Conservation (phyloP, 1,140 invertebrate genomes). For the Hypsibius dujardini region DNA sequence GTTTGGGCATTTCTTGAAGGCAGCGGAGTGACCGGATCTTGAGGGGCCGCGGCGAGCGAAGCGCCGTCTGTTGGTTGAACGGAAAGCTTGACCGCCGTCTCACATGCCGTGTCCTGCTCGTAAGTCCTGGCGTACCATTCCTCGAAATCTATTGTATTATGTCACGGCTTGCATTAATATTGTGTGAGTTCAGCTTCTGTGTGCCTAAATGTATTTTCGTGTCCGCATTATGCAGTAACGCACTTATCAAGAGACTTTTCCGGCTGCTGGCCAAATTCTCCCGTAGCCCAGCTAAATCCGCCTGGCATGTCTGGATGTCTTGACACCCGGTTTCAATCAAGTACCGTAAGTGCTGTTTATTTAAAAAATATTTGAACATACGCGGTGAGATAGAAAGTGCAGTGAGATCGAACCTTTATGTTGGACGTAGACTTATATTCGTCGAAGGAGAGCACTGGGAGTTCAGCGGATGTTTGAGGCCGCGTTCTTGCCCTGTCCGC, state of each 20-base stretch:
- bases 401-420: neutral
- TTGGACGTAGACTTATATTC: neutral
- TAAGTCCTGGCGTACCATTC: neutral
- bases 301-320: neutral
- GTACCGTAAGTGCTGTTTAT: neutral
- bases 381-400: neutral
- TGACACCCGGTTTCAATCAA: neutral
- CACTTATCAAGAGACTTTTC: neutral
- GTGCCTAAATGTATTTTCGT: neutral
- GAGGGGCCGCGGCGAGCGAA: neutral
- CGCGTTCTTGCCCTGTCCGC: neutral
- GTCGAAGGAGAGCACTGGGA: neutral
- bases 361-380: neutral
- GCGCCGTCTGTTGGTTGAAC: neutral
- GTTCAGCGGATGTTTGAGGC: neutral
- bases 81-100: neutral
- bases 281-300: neutral
- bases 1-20: no score
- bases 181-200: neutral
- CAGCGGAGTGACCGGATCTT: no score
- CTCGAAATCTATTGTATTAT: neutral
- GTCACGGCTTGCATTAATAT: neutral
- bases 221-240: neutral
- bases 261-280: neutral
- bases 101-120: neutral